phyloP scores from a whole-genome alignment of 1,140 invertebrate genomes.

The Gonioctena quinquepunctata region DNA sequence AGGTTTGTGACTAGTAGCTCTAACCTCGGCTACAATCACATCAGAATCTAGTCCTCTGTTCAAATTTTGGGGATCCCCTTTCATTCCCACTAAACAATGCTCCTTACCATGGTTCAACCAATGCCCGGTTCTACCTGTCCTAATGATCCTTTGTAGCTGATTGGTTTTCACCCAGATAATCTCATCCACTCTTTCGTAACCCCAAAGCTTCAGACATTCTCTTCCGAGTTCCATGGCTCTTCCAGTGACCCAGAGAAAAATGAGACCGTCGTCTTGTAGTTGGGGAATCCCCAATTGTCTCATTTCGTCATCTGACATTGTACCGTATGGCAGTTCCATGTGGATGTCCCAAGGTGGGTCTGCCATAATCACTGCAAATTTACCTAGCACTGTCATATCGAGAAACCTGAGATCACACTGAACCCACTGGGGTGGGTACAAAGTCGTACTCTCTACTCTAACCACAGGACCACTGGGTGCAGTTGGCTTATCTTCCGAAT shows the following conservation, averaged over 20 bases:
- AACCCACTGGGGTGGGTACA: conserved; percentile 94
- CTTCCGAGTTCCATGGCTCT: conserved; percentile 96
- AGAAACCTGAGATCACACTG: conserved; percentile 94
- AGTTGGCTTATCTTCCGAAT: conserved; percentile 37
- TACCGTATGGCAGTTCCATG: conserved; percentile 98
- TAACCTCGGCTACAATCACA: conserved; percentile 96
- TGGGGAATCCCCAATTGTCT: conserved; percentile 86
- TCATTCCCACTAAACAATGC: conserved; percentile 96
- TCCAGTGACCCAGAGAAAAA: conserved; percentile 98
- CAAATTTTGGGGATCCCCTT: conserved; percentile 88
- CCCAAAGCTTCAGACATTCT: conserved; percentile 91
- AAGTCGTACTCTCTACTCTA: conserved; percentile 64
- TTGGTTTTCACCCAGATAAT: conserved; percentile 99
- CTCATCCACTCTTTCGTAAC: conserved; percentile 95
- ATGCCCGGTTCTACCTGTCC: conserved; percentile 79
- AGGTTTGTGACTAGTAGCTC: conserved; percentile 96
- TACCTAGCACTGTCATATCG: conserved; percentile 94
- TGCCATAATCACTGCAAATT: conserved; percentile 93
- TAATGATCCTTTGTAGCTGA: conserved; percentile 94
- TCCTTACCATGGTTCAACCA: conserved; percentile 99
- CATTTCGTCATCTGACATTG: conserved; percentile 99
- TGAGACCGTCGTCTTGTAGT: conserved; percentile 92
- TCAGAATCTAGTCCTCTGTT: conserved; percentile 96
- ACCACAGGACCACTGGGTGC: conserved; percentile 33
- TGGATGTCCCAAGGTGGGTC: conserved; percentile 99